Evolutionary conservation across 2,797 vertebrate species (phyloP), one percentile per base, ranked within the genome.

Genomic region (Acropternis orthonyx): DNA sequence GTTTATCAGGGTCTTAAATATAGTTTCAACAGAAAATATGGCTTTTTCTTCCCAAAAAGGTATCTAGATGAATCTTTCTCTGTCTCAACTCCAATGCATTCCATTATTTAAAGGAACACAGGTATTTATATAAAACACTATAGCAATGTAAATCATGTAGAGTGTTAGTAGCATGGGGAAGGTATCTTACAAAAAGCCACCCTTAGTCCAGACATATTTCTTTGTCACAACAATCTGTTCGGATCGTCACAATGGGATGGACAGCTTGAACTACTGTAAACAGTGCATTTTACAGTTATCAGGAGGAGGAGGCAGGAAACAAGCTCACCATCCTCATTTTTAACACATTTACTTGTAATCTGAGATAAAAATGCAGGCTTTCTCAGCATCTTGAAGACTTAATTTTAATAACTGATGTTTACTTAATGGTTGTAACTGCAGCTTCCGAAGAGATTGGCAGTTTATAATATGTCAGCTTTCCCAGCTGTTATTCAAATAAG

Each of bases 341-440:
- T 71, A 83, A 76, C 81, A 67, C 63, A 37, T 75, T 93, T 74
- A 9, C 71, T 94, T 78, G n/a, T 82, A 86, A 37, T 95, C 5
- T 59, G 39, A 87, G 88, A 91, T 52, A 89, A 78, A 96, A 93
- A 80, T 18, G 24, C 76, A 44, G 91, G 54, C 52, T 54, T 95
- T 90, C 92, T 71, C 82, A 88, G 92, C 69, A 71, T 94, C 96
- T 14, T 93, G 95, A 94, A 80, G 76, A 89, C 93, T 95, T 89
- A 73, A 80, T 93, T 97, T 97, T 97, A 97, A 97, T 98, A 98
- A 97, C 95, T 92, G 87, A 93, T 97, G 93, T 90, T 97, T 98
- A 97, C 95, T 97, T 98, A 97, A 97, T 97, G 67, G 83, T 96
- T 93, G 79, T 96, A 97, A 97, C 95, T 96, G 93, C 68, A 93